Conservation (phyloP, 2,797 vertebrate genomes). For the Sparus aurata region DNA sequence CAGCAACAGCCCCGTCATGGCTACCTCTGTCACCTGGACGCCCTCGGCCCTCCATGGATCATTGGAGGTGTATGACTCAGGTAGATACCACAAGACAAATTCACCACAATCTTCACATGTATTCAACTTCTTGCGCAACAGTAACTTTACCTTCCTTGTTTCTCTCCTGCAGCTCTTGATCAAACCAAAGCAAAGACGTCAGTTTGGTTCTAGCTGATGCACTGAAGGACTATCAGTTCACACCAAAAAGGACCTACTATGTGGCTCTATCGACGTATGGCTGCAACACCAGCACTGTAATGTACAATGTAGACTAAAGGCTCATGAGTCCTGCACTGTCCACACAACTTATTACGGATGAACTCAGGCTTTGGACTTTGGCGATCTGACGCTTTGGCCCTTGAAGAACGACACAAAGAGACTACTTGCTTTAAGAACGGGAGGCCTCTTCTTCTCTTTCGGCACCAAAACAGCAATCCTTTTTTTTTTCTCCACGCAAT, state of each 20-base stretch:
- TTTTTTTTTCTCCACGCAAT: conserved; percentile 80
- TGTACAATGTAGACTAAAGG: conserved; percentile 62
- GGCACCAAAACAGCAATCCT: conserved; percentile 39
- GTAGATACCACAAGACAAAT: conserved; percentile 76
- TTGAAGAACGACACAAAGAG: conserved; percentile 58
- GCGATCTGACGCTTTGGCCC: conserved; percentile 57
- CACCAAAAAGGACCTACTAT: conserved; percentile 60
- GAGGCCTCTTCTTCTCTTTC: conserved; percentile 63
- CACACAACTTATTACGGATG: conserved; percentile 43
- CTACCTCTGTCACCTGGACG: conserved; percentile 90
- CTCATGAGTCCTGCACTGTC: conserved; percentile 68
- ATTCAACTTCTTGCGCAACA: background rate
- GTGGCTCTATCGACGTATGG: conserved; percentile 51
- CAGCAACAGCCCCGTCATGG: conserved; percentile 77
- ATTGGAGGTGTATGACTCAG: conserved; percentile 94
- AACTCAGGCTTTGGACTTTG: conserved; percentile 76
- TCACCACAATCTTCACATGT: background rate
- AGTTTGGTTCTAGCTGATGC: conserved; percentile 91
- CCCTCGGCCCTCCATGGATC: conserved; percentile 91
- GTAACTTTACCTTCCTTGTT: conserved; percentile 23
- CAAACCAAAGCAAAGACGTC: conserved; percentile 93
- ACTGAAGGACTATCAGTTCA: conserved; percentile 35
- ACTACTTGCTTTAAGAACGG: conserved; percentile 69
- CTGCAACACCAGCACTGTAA: conserved; percentile 75
- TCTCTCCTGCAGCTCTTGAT: conserved; percentile 87